Evolutionary conservation across 1,140 invertebrate genomes (phyloP).

Genomic region (Hypsibius dujardini): DNA sequence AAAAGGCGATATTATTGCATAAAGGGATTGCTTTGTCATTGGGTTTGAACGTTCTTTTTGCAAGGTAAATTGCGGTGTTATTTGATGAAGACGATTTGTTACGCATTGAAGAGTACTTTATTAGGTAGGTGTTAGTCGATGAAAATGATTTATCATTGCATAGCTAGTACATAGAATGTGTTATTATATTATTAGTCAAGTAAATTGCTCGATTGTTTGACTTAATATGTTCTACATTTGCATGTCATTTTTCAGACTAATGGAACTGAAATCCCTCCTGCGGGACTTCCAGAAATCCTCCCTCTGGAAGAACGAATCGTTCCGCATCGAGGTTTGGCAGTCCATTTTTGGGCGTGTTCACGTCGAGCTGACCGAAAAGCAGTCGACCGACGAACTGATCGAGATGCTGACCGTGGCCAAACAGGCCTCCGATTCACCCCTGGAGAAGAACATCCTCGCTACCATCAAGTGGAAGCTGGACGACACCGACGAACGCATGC

Average conservation of each 20-base stretch:
- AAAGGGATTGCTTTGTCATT: no score
- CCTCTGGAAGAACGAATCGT: neutral
- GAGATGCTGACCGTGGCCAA: neutral
- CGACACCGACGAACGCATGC: neutral
- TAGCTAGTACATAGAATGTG: no score
- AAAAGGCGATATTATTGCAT: no score
- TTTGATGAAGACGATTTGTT: no score
- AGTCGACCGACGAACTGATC: neutral
- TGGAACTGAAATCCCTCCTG: constrained; percentile 1
- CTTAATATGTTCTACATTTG: no score
- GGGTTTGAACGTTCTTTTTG: no score
- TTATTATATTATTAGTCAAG: no score
- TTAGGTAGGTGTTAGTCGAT: no score
- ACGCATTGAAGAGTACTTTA: no score
- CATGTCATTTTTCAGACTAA: neutral
- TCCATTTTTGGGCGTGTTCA: constrained; percentile 4
- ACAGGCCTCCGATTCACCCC: neutral
- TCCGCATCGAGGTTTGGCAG: constrained; percentile 4
- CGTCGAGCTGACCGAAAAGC: neutral
- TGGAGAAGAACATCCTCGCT: neutral
- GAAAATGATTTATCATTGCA: no score
- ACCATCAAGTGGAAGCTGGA: neutral
- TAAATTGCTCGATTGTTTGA: no score
- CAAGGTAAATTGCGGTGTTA: no score
- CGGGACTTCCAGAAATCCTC: neutral